Base-by-base conservation (phyloP, 2,888 invertebrate species). In the Syrista parreyssii region DNA sequence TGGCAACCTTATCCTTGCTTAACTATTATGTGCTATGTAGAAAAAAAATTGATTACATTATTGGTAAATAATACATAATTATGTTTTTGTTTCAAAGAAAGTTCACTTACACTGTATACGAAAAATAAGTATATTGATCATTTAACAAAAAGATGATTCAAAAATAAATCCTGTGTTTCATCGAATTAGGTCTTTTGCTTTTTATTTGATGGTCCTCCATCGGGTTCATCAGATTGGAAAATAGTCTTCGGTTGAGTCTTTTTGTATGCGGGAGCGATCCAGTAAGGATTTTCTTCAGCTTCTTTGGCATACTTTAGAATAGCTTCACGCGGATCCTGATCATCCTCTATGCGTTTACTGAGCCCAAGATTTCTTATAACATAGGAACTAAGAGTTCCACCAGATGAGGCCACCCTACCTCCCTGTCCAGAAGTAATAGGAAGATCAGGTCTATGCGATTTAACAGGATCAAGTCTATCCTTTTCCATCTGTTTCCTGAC, bases 211-310 rank as follows among this genome's bases (percentile, higher is more conserved):
- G 94, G 93, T 0, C 93, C 93, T 23, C 93, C 93, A 0, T 92
- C 91, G 1, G 88, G 91, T 6, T 92, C 90, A 1, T 91, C 90
- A n/a, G 92, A 91, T 78, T 95, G 95, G 86, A 97, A 97, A 79
- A 98, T 96, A 0, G 96, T 94, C 84, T 94, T 94, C 0, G 98
- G 98, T 55, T 98, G 98, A 0, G 97, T 98, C 87, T 95, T 96
- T 75, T 95, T 94, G 88, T 98, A 98, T 0, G 98, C 98, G 0
- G 98, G 98, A 0, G 98, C 95, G 68, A 98, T 97, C 98, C 98
- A 99, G 89, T 98, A 98, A 0, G 99, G 99, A 93, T 99, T 97
- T 89, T 98, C 97, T 75, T 94, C 98, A 0, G 98, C 99, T 3
- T 98, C 98, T 89, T 98, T 97, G 0, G 99, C 99, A 90, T 95